Percentiles rank a stretch among this genome's conserved stretches.
Evolutionary conservation across 2,888 invertebrate genomes (phyloP).

Genomic region (Napeogenes sylphis): DNA sequence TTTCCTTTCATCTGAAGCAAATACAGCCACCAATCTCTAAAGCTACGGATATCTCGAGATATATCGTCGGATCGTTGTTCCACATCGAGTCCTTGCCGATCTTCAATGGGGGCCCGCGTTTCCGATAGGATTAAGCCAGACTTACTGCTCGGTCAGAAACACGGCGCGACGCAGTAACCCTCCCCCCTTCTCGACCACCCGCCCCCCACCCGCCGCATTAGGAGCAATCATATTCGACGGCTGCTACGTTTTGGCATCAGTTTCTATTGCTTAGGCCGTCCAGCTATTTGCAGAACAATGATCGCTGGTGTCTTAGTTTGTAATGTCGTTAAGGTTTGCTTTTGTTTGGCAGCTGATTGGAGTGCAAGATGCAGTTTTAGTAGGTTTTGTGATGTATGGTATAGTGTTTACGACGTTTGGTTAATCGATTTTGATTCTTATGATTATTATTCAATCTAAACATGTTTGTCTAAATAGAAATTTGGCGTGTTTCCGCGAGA

Average conservation of each 20-base stretch:
- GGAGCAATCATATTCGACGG: slow-evolving; percentile 77
- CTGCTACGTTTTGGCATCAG: slow-evolving; percentile 74
- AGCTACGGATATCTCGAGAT: slow-evolving; percentile 49
- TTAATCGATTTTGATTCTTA: slow-evolving; percentile 15
- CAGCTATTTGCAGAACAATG: slow-evolving; percentile 71
- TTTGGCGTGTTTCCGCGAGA: neutral
- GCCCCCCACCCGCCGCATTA: slow-evolving; percentile 61
- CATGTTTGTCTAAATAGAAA: neutral
- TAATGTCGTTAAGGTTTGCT: slow-evolving; percentile 47
- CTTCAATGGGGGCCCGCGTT: slow-evolving; percentile 74
- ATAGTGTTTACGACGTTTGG: slow-evolving; percentile 30
- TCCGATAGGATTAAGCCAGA: slow-evolving; percentile 77
- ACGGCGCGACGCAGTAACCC: slow-evolving; percentile 61
- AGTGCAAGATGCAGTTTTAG: slow-evolving; percentile 20
- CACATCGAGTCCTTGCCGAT: slow-evolving; percentile 56
- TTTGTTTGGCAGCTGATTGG: slow-evolving; percentile 37
- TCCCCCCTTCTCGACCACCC: slow-evolving; percentile 38
- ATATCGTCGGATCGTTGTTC: slow-evolving; percentile 47
- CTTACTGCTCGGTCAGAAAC: slow-evolving; percentile 77
- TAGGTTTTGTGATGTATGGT: slow-evolving; percentile 29
- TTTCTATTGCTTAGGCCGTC: slow-evolving; percentile 69
- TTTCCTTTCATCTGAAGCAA: slow-evolving; percentile 8
- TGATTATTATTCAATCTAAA: neutral
- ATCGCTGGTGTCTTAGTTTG: slow-evolving; percentile 69
- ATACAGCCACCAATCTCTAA: slow-evolving; percentile 13